Evolutionary conservation across 2,113 vertebrate genomes (phyloP).

Genomic region (Thryonomys swinderianus): DNA sequence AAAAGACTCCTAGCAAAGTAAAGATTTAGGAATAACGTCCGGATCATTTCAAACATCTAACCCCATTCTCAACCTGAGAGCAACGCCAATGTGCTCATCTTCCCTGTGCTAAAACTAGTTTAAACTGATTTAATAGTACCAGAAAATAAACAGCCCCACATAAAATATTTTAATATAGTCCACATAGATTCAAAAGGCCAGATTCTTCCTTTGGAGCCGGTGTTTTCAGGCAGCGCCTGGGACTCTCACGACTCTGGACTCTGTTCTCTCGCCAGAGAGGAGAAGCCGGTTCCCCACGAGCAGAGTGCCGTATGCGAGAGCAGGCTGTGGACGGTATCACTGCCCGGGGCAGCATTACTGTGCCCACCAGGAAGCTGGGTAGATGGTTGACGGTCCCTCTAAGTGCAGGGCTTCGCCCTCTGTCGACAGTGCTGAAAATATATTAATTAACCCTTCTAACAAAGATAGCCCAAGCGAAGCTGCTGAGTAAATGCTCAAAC

Average conservation of each 20-base stretch:
- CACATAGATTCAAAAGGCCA: neutral
- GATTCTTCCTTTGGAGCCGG: neutral
- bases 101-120: neutral
- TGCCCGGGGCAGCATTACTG: neutral
- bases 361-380: neutral
- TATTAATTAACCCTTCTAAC: slow-evolving; percentile 6
- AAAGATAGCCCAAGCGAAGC: neutral
- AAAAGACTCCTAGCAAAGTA: neutral
- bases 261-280: neutral
- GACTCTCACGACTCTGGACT: neutral
- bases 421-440: neutral
- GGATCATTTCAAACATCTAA: neutral
- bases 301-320: neutral
- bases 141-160: neutral
- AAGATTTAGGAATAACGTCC: neutral
- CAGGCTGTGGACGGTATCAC: neutral
- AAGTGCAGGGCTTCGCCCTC: neutral
- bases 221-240: neutral
- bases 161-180: neutral
- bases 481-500: slow-evolving; percentile 19
- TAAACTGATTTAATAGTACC: neutral
- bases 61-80: neutral
- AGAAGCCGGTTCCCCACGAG: neutral
- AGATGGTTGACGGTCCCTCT: neutral
- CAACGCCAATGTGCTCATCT: neutral